A percentile compares a stretch with the other conserved stretches of the same genome.
These are phyloP conservation scores for Syrmaticus mikado DNA, from an alignment of 2,113 vertebrate species.

Conservation along the genomic window DNA sequence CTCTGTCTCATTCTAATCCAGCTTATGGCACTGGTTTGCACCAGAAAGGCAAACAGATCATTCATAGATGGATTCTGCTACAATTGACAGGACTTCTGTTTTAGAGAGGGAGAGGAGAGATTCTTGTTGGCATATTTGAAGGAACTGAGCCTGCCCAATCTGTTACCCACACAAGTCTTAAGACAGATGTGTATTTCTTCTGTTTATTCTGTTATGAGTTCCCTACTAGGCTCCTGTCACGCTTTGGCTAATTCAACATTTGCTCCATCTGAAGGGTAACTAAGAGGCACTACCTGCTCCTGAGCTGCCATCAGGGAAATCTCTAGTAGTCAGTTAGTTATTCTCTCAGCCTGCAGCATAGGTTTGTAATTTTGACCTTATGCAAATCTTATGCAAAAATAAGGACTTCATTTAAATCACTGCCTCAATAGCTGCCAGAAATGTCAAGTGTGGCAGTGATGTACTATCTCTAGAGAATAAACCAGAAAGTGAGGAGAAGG, in stretches of 20 bases:
- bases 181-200: background rate
- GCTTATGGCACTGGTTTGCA: background rate
- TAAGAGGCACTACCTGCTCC: background rate
- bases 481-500: background rate
- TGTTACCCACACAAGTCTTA: background rate
- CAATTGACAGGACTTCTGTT: background rate
- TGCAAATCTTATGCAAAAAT: background rate
- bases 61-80: background rate
- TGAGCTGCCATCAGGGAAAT: background rate
- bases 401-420: background rate
- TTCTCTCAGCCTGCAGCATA: background rate
- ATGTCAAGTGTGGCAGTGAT: background rate
- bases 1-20: background rate
- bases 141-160: background rate
- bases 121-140: background rate
- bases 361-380: background rate
- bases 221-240: background rate
- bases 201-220: background rate
- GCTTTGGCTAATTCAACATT: background rate
- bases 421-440: background rate
- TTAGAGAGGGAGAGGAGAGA: background rate
- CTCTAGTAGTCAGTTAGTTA: background rate
- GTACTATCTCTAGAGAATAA: background rate
- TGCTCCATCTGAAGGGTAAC: background rate
- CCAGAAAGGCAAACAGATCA: background rate